Conservation (phyloP, 2,113 vertebrate genomes). For the Nyctereutes procyonoides region DNA sequence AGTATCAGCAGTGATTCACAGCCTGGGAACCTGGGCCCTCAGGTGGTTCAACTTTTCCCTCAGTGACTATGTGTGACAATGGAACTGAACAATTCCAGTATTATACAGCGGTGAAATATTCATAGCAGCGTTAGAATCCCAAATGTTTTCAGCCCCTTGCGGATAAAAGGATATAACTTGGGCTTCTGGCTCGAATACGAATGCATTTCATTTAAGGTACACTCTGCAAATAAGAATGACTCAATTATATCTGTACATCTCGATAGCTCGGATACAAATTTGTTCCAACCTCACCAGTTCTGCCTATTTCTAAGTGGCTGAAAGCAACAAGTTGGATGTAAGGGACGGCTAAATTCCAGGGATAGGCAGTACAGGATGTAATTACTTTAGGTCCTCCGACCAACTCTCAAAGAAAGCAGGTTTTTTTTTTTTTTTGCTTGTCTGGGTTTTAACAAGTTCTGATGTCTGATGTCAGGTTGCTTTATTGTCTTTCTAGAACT, state of each 20-base stretch:
- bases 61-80: neutral
- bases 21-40: neutral
- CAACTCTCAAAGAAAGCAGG: neutral
- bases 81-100: neutral
- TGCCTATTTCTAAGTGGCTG: conserved; percentile 47
- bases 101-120: neutral
- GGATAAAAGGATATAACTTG: neutral
- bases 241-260: conserved; percentile 19
- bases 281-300: conserved; percentile 26
- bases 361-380: neutral
- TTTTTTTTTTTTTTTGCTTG: conserved; percentile 53
- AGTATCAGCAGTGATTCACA: neutral
- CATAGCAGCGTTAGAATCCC: neutral
- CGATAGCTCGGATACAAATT: conserved; percentile 45
- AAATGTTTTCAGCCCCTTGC: neutral
- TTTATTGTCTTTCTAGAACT: neutral
- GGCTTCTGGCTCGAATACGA: neutral
- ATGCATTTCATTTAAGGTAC: conserved; percentile 39
- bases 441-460: conserved; percentile 31
- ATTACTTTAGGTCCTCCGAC: neutral
- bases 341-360: conserved; percentile 15
- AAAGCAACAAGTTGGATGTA: neutral
- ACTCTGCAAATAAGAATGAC: conserved; percentile 42
- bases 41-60: neutral
- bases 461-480: neutral